Conservation (phyloP, 1,140 invertebrate genomes). For the Bombus superbus region DNA sequence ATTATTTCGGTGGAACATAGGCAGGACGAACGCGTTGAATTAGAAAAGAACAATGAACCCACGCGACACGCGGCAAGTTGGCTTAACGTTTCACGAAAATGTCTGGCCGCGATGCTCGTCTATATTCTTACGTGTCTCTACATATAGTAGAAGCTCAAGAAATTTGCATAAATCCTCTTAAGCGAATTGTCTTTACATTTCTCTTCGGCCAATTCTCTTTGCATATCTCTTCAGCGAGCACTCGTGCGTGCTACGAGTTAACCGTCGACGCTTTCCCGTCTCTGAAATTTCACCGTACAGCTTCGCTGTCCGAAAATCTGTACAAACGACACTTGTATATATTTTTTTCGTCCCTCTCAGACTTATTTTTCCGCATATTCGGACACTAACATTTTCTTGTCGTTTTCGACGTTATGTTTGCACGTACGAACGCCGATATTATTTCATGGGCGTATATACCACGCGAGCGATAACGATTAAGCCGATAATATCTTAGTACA, state of each 20-base stretch:
- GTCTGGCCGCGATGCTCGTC: not conserved
- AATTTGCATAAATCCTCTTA: conserved; percentile 15
- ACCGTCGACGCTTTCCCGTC: not conserved
- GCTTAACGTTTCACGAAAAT: not conserved
- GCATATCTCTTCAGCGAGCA: not conserved
- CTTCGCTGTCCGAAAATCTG: not conserved
- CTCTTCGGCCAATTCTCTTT: not conserved
- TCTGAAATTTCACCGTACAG: not conserved
- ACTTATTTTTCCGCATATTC: too few species aligned
- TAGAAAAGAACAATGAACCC: not conserved
- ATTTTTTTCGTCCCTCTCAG: too few species aligned
- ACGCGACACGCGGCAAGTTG: not conserved
- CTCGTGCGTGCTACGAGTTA: not conserved
- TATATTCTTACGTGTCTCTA: not conserved
- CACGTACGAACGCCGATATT: not conserved
- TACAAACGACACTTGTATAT: not conserved
- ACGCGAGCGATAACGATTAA: not conserved
- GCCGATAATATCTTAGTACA: not conserved
- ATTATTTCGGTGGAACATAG: not conserved
- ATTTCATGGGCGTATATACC: not conserved
- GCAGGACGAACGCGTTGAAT: not conserved
- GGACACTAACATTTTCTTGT: too few species aligned
- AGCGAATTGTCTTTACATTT: too few species aligned
- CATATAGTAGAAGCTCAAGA: not conserved
- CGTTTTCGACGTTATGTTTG: not conserved